phyloP scores from a whole-genome alignment of 2,113 vertebrate species.

The Bagarius yarrelli region DNA sequence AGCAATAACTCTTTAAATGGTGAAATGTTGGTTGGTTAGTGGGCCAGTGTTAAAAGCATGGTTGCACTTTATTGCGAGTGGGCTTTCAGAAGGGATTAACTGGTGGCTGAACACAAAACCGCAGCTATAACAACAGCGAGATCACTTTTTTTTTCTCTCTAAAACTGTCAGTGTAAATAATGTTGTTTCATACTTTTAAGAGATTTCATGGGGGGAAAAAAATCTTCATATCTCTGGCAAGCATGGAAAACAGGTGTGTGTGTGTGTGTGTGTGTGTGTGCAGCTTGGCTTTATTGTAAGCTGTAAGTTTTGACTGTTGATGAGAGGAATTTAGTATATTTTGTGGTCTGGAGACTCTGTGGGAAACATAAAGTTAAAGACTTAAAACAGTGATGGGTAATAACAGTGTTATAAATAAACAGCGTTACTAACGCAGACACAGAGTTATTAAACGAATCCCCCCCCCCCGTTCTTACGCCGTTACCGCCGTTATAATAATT shows the following conservation, averaged over 20 bases:
- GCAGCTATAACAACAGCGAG: slow-evolving; percentile 32
- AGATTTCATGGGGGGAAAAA: slow-evolving; percentile 32
- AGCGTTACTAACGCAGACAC: too few relatives aligned
- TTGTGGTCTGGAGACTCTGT: slow-evolving; percentile 5
- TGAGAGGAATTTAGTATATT: slow-evolving; percentile 50
- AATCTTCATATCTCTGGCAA: slow-evolving; percentile 49
- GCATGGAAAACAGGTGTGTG: slow-evolving; percentile 48
- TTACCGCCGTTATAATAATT: too few relatives aligned
- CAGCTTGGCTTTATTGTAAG: slow-evolving; percentile 28
- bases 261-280: slow-evolving; percentile 37
- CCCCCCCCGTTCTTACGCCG: too few relatives aligned
- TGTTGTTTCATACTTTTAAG: slow-evolving; percentile 33
- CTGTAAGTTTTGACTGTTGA: slow-evolving; percentile 27
- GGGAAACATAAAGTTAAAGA: slow-evolving; percentile 44
- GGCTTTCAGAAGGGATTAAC: slow-evolving; percentile 45
- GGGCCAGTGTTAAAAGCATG: slow-evolving; percentile 29
- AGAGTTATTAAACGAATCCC: too few relatives aligned
- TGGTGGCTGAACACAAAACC: slow-evolving; percentile 46
- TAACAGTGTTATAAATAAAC: too few relatives aligned
- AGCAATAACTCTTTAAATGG: slow-evolving; percentile 36
- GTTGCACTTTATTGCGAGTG: slow-evolving; percentile 34
- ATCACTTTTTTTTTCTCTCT: background rate
- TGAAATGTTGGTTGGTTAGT: slow-evolving; percentile 29
- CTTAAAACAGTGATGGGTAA: background rate
- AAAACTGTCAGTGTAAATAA: slow-evolving; percentile 44